Conservation (phyloP, 2,888 invertebrate species). For the Digitonthophagus gazella region DNA sequence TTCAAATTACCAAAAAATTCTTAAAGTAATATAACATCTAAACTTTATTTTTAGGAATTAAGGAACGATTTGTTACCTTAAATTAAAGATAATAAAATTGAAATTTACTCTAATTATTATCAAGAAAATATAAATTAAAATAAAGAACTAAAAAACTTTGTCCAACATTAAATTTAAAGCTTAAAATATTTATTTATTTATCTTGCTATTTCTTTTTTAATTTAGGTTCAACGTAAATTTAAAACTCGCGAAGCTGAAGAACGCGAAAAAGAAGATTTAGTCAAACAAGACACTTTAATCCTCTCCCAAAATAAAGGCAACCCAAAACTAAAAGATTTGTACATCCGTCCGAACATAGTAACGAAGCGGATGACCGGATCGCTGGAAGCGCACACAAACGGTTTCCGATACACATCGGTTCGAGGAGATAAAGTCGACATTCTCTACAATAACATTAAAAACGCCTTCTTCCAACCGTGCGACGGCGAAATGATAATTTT, state of each 20-base stretch:
- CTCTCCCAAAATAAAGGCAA: constrained; percentile 95
- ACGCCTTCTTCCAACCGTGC: constrained; percentile 98
- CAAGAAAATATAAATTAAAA: no score
- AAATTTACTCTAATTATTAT: no score
- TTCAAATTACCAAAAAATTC: no score
- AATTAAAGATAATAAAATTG: no score
- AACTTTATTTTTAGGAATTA: no score
- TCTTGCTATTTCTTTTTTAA: background rate
- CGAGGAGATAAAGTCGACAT: constrained; percentile 99
- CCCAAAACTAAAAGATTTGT: constrained; percentile 95
- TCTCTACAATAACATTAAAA: constrained; percentile 98
- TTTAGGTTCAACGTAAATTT: constrained; percentile 82
- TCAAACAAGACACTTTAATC: constrained; percentile 95
- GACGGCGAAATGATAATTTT: constrained; percentile 99
- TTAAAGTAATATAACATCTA: no score
- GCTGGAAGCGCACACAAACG: constrained; percentile 94
- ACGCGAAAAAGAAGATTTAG: constrained; percentile 96
- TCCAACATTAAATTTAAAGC: no score
- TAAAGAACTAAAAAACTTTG: no score
- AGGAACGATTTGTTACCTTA: no score
- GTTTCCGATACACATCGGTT: constrained; percentile 97
- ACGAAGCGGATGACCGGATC: constrained; percentile 92
- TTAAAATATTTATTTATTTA: no score
- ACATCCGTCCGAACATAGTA: constrained; percentile 98
- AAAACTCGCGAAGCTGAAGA: constrained; percentile 98